phyloP scores from a whole-genome alignment of 2,888 invertebrate species.

The Cataglyphis altisquamis region DNA sequence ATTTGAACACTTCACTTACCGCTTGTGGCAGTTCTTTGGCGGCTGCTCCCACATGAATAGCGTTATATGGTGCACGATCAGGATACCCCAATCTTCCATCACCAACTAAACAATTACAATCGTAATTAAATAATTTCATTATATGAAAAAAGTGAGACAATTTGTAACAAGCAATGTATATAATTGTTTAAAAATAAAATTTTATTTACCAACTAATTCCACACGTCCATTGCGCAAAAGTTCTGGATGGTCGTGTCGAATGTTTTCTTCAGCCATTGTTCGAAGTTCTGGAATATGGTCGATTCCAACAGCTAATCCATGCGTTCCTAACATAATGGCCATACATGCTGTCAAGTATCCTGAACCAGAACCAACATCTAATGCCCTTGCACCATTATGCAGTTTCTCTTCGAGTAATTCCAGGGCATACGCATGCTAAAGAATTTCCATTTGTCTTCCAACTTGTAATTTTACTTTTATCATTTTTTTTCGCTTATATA shows the following conservation, averaged over 20 bases:
- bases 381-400: slow-evolving; percentile 91
- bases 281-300: slow-evolving; percentile 96
- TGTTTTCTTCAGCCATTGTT: slow-evolving; percentile 91
- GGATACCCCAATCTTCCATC: slow-evolving; percentile 95
- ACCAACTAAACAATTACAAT: slow-evolving; percentile 88
- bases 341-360: slow-evolving; percentile 97
- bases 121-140: slow-evolving; percentile 34
- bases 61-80: slow-evolving; percentile 93
- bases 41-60: slow-evolving; percentile 97
- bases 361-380: slow-evolving; percentile 98
- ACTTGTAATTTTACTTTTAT: slow-evolving; percentile 62
- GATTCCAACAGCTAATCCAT: slow-evolving; percentile 92
- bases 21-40: slow-evolving; percentile 92
- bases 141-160: neutral
- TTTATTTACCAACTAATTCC: slow-evolving; percentile 89
- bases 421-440: slow-evolving; percentile 96
- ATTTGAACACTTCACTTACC: slow-evolving; percentile 86
- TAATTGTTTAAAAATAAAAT: neutral
- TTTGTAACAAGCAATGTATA: neutral
- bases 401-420: slow-evolving; percentile 94
- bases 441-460: slow-evolving; percentile 69
- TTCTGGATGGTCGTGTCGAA: slow-evolving; percentile 91
- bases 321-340: slow-evolving; percentile 93
- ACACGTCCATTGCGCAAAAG: slow-evolving; percentile 90
- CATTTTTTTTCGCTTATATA: slow-evolving; percentile 19